Percentiles rank a stretch among this genome's conserved stretches.
phyloP scores from a whole-genome alignment of 2,113 vertebrate genomes.

The Boleophthalmus pectinirostris region DNA sequence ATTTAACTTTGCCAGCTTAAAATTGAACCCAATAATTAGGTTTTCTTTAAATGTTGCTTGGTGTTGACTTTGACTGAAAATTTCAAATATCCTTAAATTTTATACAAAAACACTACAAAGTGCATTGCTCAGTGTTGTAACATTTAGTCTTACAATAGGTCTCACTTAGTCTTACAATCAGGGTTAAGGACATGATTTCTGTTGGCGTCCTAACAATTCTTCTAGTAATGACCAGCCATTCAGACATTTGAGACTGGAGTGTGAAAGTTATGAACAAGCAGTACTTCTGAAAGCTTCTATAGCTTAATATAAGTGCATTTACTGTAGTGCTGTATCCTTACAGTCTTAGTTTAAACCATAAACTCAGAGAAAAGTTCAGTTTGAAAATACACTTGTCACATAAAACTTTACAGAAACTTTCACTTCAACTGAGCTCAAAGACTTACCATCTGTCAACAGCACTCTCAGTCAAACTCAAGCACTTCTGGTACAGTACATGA shows the following conservation, averaged over 20 bases:
- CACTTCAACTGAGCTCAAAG: not conserved
- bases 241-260: not conserved
- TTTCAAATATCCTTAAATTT: not conserved
- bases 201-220: not conserved
- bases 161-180: too few relatives aligned
- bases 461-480: conserved; percentile 7
- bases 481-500: conserved; percentile 12
- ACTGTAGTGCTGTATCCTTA: not conserved
- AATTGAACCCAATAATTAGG: not conserved
- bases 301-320: not conserved
- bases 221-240: not conserved
- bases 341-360: not conserved
- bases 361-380: not conserved
- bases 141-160: too few relatives aligned
- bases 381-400: conserved; percentile 4
- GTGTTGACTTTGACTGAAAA: not conserved
- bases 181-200: not conserved
- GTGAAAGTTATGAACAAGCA: not conserved
- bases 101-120: too few relatives aligned
- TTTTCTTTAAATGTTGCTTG: not conserved
- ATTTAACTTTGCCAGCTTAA: not conserved
- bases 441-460: conserved; percentile 9
- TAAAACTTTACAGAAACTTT: conserved; percentile 7
- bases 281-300: not conserved
- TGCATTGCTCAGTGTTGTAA: not conserved